A percentile compares a stretch with the other conserved stretches of the same genome.
These are phyloP conservation scores for Hemiscyllium ocellatum DNA, from an alignment of 2,113 vertebrate species.

Conservation along the genomic window DNA sequence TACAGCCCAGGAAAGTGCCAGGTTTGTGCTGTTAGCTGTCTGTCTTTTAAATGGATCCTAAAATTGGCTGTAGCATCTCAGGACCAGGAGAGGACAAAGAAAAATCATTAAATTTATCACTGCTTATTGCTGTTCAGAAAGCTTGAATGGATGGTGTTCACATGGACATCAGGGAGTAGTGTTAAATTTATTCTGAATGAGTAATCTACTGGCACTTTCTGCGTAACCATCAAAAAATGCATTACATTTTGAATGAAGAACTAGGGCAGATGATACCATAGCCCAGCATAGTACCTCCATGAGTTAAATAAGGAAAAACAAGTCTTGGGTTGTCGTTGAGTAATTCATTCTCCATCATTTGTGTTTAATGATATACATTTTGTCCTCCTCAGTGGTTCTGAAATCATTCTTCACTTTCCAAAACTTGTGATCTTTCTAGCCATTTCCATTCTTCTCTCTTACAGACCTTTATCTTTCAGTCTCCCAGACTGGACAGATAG, in stretches of 20 bases:
- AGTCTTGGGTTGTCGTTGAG: background rate
- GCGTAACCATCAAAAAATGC: background rate
- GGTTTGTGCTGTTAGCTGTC: background rate
- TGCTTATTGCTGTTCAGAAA: background rate
- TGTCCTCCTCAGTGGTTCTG: background rate
- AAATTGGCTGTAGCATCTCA: background rate
- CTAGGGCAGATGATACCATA: background rate
- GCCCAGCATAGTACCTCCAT: background rate
- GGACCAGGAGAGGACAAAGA: background rate
- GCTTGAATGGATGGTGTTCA: background rate
- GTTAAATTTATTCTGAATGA: background rate
- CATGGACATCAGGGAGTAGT: background rate
- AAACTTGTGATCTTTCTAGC: conserved; percentile 23
- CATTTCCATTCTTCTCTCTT: conserved; percentile 37
- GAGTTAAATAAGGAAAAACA: background rate
- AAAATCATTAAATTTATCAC: background rate
- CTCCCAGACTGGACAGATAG: conserved; percentile 99
- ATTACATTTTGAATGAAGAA: background rate
- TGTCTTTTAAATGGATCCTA: background rate
- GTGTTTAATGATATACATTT: background rate
- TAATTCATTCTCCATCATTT: conserved; percentile 3
- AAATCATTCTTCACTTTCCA: conserved; percentile 27
- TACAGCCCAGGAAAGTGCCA: background rate
- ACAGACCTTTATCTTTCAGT: conserved; percentile 99
- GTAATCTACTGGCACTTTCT: background rate